phyloP scores from a whole-genome alignment of 2,113 vertebrate species.

The Spilogale gracilis region DNA sequence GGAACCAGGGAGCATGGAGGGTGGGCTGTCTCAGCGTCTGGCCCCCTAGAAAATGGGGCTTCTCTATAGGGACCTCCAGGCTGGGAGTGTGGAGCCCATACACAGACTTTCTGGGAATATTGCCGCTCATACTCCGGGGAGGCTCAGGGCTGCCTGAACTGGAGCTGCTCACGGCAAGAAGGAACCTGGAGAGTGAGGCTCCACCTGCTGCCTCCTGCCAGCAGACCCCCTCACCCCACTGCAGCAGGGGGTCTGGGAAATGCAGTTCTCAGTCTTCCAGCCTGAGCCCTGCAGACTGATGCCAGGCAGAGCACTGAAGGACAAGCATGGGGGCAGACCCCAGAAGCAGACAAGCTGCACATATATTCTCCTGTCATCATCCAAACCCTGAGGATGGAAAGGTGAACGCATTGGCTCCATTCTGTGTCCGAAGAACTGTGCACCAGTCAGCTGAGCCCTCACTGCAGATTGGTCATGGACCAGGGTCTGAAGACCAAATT shows the following conservation, averaged over 20 bases:
- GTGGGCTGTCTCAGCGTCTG: background rate
- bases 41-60: background rate
- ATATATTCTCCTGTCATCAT: fast-evolving
- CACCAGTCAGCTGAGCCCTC: too few species aligned
- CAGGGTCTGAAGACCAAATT: background rate
- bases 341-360: background rate
- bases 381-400: background rate
- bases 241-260: background rate
- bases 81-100: background rate
- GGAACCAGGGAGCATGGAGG: background rate
- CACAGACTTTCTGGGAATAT: background rate
- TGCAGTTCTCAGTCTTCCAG: background rate
- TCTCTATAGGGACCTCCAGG: background rate
- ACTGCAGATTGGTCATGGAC: too few species aligned
- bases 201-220: background rate
- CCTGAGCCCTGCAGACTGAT: background rate
- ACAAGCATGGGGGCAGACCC: background rate
- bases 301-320: background rate
- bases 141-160: background rate
- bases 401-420: background rate
- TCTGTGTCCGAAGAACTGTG: background rate
- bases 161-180: background rate
- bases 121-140: background rate
- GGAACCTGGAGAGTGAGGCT: background rate
- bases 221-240: too few species aligned